phyloP scores from a whole-genome alignment of 2,797 vertebrate genomes.

The Carapus acus region DNA sequence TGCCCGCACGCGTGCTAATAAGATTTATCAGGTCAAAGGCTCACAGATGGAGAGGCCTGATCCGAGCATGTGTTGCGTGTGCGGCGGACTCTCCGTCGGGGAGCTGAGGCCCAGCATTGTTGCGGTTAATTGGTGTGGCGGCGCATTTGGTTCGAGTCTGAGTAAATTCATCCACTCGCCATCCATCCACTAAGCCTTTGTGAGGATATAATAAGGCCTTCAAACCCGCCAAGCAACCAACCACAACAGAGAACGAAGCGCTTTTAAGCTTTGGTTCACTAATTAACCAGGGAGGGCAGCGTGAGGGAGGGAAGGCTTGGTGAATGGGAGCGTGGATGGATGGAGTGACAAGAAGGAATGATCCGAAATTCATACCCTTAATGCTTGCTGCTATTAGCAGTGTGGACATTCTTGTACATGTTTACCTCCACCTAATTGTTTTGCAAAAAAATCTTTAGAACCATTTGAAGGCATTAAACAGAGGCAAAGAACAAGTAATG shows the following conservation, averaged over 20 bases:
- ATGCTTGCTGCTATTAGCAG: constrained; percentile 18
- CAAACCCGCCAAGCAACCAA: constrained; percentile 56
- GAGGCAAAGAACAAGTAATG: neutral
- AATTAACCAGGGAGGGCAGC: constrained; percentile 56
- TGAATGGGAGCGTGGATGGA: constrained; percentile 30
- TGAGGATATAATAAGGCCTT: constrained; percentile 65
- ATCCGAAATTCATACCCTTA: constrained; percentile 24
- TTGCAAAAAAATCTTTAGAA: constrained; percentile 14
- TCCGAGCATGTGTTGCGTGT: constrained; percentile 3
- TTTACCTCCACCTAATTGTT: constrained; percentile 9
- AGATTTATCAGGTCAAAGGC: constrained; percentile 45
- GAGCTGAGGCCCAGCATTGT: constrained; percentile 55
- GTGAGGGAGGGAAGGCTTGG: constrained; percentile 42
- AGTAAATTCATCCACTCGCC: constrained; percentile 61
- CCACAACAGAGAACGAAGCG: constrained; percentile 57
- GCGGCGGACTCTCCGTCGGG: constrained; percentile 9
- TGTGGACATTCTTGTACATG: constrained; percentile 22
- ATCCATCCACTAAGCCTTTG: constrained; percentile 51
- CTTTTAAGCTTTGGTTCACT: constrained; percentile 43
- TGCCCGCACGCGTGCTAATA: constrained; percentile 30
- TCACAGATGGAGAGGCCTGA: constrained; percentile 22
- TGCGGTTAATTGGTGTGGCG: constrained; percentile 65
- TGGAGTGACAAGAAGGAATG: constrained; percentile 25
- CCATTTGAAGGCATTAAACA: constrained; percentile 5
- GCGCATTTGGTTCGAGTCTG: constrained; percentile 59